phyloP scores from a whole-genome alignment of 2,888 invertebrate genomes.

The Nomada goodeniana region DNA sequence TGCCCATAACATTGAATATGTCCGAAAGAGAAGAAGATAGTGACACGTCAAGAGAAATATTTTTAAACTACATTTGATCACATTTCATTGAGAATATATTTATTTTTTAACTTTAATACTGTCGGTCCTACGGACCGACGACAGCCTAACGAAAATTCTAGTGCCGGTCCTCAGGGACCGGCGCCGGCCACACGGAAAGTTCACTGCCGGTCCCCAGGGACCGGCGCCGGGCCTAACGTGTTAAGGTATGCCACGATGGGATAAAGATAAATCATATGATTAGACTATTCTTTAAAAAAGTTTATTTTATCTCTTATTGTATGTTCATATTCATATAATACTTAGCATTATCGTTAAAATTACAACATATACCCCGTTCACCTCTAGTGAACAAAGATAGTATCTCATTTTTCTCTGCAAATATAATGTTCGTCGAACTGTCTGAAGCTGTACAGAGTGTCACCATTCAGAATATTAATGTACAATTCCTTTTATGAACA shows the following conservation, averaged over 20 bases:
- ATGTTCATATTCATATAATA: slow-evolving; percentile 72
- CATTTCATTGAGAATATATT: too few relatives aligned
- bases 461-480: slow-evolving; percentile 71
- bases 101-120: too few relatives aligned
- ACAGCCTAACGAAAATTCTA: too few relatives aligned
- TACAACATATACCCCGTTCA: slow-evolving; percentile 67
- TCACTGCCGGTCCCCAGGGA: too few relatives aligned
- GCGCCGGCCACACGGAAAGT: too few relatives aligned
- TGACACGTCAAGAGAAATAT: too few relatives aligned
- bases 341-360: slow-evolving; percentile 73
- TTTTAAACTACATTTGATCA: too few relatives aligned
- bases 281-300: slow-evolving; percentile 69
- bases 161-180: too few relatives aligned
- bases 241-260: background rate
- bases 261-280: slow-evolving; percentile 13
- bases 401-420: slow-evolving; percentile 59
- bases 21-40: too few relatives aligned
- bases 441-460: slow-evolving; percentile 71
- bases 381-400: slow-evolving; percentile 56
- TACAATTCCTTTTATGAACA: slow-evolving; percentile 66
- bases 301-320: slow-evolving; percentile 69
- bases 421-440: slow-evolving; percentile 66
- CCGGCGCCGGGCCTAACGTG: too few relatives aligned
- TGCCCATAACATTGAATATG: too few relatives aligned
- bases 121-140: too few relatives aligned